Base-by-base conservation (phyloP, 2,113 vertebrate species). In the Callipepla squamata region DNA sequence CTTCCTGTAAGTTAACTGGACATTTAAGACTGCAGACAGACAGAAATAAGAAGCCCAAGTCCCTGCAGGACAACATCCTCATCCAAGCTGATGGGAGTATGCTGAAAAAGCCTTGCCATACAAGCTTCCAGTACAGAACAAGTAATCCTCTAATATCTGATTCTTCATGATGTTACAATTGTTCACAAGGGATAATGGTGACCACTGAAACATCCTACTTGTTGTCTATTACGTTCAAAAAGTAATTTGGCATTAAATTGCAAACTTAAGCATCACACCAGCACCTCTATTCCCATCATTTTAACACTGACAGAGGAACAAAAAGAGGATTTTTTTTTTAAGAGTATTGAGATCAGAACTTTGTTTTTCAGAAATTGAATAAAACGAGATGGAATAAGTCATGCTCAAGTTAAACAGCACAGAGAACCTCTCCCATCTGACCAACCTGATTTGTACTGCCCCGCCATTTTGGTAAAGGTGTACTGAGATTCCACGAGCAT, bases 181-280 rank as follows among this genome's bases (percentile, higher is more conserved):
- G 72, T 36, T 34, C 75, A 23, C 2, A 48, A 17, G 44, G 40
- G 8, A 81, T 34, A n/a, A 5, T 14, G 32, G 23, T 6, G 3
- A 47, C 8, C 21, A 44, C 34, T n/a, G 28, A 9, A 23, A 32
- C 10, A 4, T 69, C 23, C 17, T 20, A 45, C 7, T 30, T 47
- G 65, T 47, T 50, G 40, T 30, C 28, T 79, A 72, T 10, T 36
- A n/a, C 8, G 9, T 21, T 75, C 20, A 48, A 48, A 78, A 59
- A 7, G 0, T 14, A 55, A 59, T 2, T 1, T 72, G n/a, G 28
- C n/a, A 51, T 23, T 51, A 0, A 2, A 53, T 50, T 3, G n/a
- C 13, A 40, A 87, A 73, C 4, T 45, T 23, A 32, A 74, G 4
- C 7, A 38, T 6, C 40, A 20, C 8, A 61, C 16, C 42, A 53